phyloP scores from a whole-genome alignment of 2,113 vertebrate genomes.

The Gymnarchus niloticus region DNA sequence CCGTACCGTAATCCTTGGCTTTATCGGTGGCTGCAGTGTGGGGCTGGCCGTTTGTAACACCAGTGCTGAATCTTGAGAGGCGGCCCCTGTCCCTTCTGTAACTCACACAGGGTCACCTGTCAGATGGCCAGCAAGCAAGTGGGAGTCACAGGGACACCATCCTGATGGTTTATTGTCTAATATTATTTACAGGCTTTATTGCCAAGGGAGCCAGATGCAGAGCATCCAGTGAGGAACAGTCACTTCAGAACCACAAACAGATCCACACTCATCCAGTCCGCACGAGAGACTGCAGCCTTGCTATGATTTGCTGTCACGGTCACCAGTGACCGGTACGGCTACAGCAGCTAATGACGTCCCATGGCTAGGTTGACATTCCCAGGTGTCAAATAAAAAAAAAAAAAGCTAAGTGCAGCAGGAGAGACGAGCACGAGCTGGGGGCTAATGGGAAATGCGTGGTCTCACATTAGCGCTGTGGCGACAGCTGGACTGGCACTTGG shows the following conservation, averaged over 20 bases:
- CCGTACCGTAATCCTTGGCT: too few relatives aligned
- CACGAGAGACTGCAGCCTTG: neutral
- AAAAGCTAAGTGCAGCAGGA: neutral
- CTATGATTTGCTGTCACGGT: neutral
- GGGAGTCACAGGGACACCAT: too few relatives aligned
- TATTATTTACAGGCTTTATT: neutral
- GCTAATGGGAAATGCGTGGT: neutral
- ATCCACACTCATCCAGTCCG: neutral
- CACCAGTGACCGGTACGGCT: neutral
- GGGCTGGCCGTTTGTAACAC: too few relatives aligned
- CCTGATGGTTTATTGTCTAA: neutral
- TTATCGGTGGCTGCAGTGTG: too few relatives aligned
- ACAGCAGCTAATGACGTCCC: conserved; percentile 9
- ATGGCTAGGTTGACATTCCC: neutral
- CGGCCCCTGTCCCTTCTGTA: too few relatives aligned
- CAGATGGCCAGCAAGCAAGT: too few relatives aligned
- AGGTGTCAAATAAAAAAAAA: neutral
- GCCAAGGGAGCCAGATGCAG: neutral
- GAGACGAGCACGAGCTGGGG: neutral
- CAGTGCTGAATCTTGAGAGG: too few relatives aligned
- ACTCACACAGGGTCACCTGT: too few relatives aligned
- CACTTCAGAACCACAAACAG: neutral
- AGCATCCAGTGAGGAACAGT: neutral
- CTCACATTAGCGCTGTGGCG: too few relatives aligned
- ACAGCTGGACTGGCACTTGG: too few relatives aligned